These are phyloP conservation scores for Drosophila birchii DNA, from an alignment of 2,888 invertebrate species.

Conservation along the genomic window DNA sequence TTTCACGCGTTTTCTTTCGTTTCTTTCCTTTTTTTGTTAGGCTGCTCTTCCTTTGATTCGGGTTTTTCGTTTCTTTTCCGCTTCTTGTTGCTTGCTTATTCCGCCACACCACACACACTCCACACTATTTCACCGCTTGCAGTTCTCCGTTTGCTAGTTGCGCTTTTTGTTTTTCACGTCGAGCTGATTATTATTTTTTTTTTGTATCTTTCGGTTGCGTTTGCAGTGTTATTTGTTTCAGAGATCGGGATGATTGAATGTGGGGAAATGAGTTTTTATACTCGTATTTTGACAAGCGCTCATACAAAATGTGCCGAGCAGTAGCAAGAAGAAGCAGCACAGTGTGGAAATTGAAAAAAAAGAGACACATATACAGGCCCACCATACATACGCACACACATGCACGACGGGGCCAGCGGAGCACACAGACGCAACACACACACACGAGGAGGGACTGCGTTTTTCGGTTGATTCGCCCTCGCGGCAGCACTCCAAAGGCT, in stretches of 20 bases:
- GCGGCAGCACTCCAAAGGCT: conserved; percentile 2
- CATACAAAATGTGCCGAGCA: conserved; percentile 79
- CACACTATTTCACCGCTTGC: conserved; percentile 19
- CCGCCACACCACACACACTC: conserved; percentile 24
- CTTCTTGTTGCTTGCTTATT: conserved; percentile 43
- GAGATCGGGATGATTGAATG: conserved; percentile 43
- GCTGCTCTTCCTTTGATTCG: background rate
- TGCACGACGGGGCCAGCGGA: conserved; percentile 9
- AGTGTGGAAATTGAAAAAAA: conserved; percentile 42
- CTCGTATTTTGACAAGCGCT: conserved; percentile 78
- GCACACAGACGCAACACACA: conserved; percentile 16
- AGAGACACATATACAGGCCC: conserved; percentile 47
- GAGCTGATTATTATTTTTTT: background rate
- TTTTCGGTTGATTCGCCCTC: conserved; percentile 11
- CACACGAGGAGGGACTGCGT: conserved; percentile 8
- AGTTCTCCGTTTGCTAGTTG: conserved; percentile 5
- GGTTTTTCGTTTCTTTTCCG: conserved; percentile 9
- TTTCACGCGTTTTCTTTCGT: conserved; percentile 15
- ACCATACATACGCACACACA: conserved; percentile 27
- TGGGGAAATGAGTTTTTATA: conserved; percentile 63
- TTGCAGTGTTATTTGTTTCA: background rate
- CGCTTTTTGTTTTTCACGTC: conserved; percentile 8
- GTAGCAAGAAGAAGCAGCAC: conserved; percentile 71
- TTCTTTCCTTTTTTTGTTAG: conserved; percentile 15
- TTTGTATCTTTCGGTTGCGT: background rate